Conservation (phyloP, 2,797 vertebrate genomes). For the Avahi laniger region DNA sequence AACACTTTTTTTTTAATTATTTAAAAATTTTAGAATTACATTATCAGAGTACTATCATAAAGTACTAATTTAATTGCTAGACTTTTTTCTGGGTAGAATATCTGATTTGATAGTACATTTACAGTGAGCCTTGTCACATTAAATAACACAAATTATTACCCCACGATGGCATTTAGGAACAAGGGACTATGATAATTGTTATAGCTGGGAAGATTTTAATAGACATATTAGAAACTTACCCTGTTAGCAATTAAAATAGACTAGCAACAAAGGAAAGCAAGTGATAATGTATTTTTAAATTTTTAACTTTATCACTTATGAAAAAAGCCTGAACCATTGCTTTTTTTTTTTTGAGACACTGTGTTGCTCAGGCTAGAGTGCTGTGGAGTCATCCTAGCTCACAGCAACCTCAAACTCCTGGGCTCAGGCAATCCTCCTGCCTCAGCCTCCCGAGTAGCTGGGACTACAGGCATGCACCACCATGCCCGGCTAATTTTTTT, state of each 20-base stretch:
- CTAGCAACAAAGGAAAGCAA: neutral
- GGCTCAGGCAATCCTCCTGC: too few relatives aligned
- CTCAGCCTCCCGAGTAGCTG: too few relatives aligned
- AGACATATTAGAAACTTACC: neutral
- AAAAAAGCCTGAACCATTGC: neutral
- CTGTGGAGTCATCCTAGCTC: too few relatives aligned
- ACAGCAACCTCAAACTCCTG: too few relatives aligned
- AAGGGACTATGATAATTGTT: neutral
- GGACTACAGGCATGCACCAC: too few relatives aligned
- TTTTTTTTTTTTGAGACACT: too few relatives aligned
- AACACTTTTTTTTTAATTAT: neutral
- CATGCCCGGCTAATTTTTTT: too few relatives aligned
- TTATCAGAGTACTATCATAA: neutral
- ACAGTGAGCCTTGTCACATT: neutral
- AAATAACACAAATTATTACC: neutral
- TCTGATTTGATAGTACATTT: neutral
- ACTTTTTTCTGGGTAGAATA: neutral
- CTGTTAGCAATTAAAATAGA: neutral
- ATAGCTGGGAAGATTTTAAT: neutral
- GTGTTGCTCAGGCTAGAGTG: too few relatives aligned
- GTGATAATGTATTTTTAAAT: neutral
- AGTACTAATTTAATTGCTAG: neutral
- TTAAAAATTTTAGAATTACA: neutral
- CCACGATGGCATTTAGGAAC: neutral
- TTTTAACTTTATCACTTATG: constrained; percentile 11